These are phyloP conservation scores for Nemoura dubitans DNA, from an alignment of 2,888 invertebrate genomes.

Conservation along the genomic window DNA sequence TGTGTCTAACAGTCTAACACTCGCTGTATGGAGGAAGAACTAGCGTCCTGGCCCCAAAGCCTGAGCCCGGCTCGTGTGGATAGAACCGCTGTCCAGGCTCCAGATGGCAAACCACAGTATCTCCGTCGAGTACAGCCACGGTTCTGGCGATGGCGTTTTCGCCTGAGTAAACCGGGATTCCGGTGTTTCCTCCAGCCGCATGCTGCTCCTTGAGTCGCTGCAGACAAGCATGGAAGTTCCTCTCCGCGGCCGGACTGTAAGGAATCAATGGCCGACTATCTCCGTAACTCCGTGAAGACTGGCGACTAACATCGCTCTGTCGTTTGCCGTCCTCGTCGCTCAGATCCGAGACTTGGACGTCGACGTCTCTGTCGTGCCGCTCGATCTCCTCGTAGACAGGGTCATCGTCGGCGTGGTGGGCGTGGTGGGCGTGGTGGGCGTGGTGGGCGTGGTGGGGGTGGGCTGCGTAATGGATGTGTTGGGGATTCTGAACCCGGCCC, in stretches of 20 bases:
- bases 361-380: constrained; percentile 67
- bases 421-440: constrained; percentile 54
- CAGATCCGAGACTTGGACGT: constrained; percentile 76
- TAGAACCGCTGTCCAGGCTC: constrained; percentile 72
- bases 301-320: constrained; percentile 76
- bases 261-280: constrained; percentile 84
- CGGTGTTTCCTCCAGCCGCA: constrained; percentile 65
- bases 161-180: constrained; percentile 47
- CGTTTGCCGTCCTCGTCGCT: constrained; percentile 81
- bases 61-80: constrained; percentile 58
- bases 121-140: constrained; percentile 85
- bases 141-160: constrained; percentile 53
- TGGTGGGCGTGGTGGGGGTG: constrained; percentile 52
- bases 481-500: too few relatives aligned
- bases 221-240: constrained; percentile 57
- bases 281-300: constrained; percentile 79
- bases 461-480: constrained; percentile 54
- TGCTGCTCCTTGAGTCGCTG: constrained; percentile 63
- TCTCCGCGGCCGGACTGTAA: constrained; percentile 69
- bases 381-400: constrained; percentile 86
- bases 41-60: constrained; percentile 46
- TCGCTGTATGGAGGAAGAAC: constrained; percentile 70
- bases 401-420: constrained; percentile 65
- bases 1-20: constrained; percentile 59
- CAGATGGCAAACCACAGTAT: constrained; percentile 86